Conservation (phyloP, 1,140 invertebrate species). For the Hylaeus anthracinus region DNA sequence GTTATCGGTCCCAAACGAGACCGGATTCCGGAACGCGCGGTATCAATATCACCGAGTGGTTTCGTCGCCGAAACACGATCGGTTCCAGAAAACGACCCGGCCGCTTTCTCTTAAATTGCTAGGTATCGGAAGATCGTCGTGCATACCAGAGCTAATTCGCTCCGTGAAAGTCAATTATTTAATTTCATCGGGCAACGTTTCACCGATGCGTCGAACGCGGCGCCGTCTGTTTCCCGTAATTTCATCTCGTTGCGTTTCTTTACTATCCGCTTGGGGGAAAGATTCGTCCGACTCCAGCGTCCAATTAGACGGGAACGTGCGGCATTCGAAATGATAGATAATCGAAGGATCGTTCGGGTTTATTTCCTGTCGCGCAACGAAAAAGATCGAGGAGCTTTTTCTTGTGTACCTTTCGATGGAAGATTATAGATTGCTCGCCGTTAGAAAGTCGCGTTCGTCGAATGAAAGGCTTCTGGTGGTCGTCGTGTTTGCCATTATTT, state of each 20-base stretch:
- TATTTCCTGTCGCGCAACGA: neutral
- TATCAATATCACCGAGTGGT: neutral
- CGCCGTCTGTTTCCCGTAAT: neutral
- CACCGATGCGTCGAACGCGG: neutral
- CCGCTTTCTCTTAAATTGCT: constrained; percentile 57
- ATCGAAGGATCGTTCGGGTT: neutral
- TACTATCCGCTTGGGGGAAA: neutral
- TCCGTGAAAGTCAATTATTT: constrained; percentile 63
- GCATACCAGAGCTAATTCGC: constrained; percentile 44
- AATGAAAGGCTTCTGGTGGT: neutral
- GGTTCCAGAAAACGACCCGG: neutral
- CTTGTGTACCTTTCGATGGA: neutral
- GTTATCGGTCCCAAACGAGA: neutral
- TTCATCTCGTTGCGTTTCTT: neutral
- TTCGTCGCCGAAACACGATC: neutral
- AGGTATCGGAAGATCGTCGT: constrained; percentile 4
- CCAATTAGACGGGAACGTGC: neutral
- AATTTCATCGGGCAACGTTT: constrained; percentile 51
- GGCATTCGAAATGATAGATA: neutral
- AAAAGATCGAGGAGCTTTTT: constrained; percentile 10
- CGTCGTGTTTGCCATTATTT: neutral
- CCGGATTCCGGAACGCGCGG: neutral
- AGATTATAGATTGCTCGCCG: constrained; percentile 1
- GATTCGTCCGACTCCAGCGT: neutral
- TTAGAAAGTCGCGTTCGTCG: constrained; percentile 6